Percentiles rank a stretch among this genome's conserved stretches.
Evolutionary conservation across 2,888 invertebrate species (phyloP).

Genomic region (Noctua pronuba): DNA sequence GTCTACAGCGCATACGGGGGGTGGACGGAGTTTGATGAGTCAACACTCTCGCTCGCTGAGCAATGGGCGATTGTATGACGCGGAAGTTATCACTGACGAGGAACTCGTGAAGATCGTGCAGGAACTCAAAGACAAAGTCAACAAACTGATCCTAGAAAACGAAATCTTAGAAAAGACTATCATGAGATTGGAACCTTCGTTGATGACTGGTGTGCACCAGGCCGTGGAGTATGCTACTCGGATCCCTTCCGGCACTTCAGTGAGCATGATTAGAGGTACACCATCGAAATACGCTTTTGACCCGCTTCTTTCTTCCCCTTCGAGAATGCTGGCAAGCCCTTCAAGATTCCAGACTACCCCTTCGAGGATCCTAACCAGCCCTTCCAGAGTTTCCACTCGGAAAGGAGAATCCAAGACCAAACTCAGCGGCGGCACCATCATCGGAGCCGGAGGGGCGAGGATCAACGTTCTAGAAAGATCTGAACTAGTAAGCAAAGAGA

Average conservation of each 20-base stretch:
- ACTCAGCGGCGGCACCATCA: constrained; percentile 77
- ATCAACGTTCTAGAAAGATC: constrained; percentile 89
- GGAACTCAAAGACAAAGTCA: constrained; percentile 78
- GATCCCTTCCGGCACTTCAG: constrained; percentile 75
- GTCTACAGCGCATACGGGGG: constrained; percentile 36
- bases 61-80: constrained; percentile 66
- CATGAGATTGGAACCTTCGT: constrained; percentile 83
- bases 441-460: constrained; percentile 81
- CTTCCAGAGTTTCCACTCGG: constrained; percentile 77
- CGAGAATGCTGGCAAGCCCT: constrained; percentile 45
- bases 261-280: constrained; percentile 76
- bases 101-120: constrained; percentile 81
- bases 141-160: constrained; percentile 85
- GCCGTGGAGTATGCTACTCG: constrained; percentile 83
- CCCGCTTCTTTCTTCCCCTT: constrained; percentile 61
- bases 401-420: constrained; percentile 82
- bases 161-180: constrained; percentile 88
- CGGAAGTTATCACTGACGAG: constrained; percentile 78
- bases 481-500: constrained; percentile 87
- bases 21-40: constrained; percentile 73
- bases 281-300: constrained; percentile 78
- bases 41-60: constrained; percentile 80
- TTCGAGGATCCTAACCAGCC: constrained; percentile 65
- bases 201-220: constrained; percentile 86
- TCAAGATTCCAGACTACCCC: constrained; percentile 48